Conservation (phyloP, 2,113 vertebrate genomes). For the Dicerorhinus sumatrensis region DNA sequence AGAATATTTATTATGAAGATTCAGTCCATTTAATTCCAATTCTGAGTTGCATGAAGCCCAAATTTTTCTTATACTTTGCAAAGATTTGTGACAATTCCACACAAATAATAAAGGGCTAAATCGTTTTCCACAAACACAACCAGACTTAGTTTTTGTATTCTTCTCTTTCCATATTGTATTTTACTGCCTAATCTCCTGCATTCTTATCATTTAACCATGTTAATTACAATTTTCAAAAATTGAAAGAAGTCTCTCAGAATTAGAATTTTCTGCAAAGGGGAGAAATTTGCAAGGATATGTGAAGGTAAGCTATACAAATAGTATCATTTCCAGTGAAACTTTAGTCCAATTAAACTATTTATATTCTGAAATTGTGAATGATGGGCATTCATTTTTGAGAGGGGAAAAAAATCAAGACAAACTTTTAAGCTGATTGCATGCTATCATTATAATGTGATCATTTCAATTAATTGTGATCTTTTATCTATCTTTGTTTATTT, state of each 20-base stretch:
- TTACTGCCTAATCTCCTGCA: not conserved
- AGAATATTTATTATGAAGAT: not conserved
- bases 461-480: not conserved
- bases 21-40: not conserved
- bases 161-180: not conserved
- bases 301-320: not conserved
- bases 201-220: not conserved
- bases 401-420: not conserved
- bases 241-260: fast-evolving
- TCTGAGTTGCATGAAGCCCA: not conserved
- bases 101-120: not conserved
- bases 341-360: not conserved
- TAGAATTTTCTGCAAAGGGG: not conserved
- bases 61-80: not conserved
- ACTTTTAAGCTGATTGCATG: not conserved
- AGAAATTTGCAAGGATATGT: not conserved
- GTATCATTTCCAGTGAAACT: not conserved
- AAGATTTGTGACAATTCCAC: not conserved
- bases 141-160: not conserved
- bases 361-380: not conserved
- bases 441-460: not conserved
- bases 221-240: not conserved
- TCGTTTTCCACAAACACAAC: not conserved
- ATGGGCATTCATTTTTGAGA: not conserved
- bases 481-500: not conserved